Conservation (phyloP, 2,113 vertebrate genomes). For the Symphodus melops region DNA sequence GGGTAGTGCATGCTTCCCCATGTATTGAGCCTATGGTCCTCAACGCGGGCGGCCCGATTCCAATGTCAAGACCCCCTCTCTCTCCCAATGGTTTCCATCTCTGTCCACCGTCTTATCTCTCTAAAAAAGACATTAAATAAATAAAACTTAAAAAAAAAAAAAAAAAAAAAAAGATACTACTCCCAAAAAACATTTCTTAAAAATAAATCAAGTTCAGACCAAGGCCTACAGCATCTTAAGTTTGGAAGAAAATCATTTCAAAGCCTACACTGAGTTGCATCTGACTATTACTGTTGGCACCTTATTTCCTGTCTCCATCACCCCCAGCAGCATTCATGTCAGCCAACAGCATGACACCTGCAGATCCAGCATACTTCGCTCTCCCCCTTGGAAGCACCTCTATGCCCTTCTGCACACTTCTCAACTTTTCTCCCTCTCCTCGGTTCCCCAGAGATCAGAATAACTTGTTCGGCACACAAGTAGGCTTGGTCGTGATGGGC, state of each 20-base stretch:
- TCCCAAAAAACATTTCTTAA: not conserved
- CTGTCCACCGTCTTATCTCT: too few relatives aligned
- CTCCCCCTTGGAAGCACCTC: slow-evolving; percentile 20
- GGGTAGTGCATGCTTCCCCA: too few relatives aligned
- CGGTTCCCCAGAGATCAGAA: slow-evolving; percentile 49
- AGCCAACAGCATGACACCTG: slow-evolving; percentile 24
- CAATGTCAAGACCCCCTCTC: too few relatives aligned
- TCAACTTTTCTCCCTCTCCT: slow-evolving; percentile 25
- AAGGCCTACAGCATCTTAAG: not conserved
- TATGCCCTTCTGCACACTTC: slow-evolving; percentile 27
- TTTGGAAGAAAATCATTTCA: slow-evolving; percentile 1
- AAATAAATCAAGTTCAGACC: slow-evolving; percentile 10
- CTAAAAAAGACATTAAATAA: too few relatives aligned
- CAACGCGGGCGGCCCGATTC: too few relatives aligned
- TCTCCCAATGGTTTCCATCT: too few relatives aligned
- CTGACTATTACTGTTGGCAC: slow-evolving; percentile 14
- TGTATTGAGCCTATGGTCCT: too few relatives aligned
- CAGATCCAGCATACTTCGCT: slow-evolving; percentile 23
- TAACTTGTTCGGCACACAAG: slow-evolving; percentile 56
- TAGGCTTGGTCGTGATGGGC: slow-evolving; percentile 47
- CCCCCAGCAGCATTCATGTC: slow-evolving; percentile 29
- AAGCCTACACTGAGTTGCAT: slow-evolving; percentile 22
- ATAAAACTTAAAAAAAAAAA: too few relatives aligned
- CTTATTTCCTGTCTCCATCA: not conserved
- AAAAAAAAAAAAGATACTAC: too few relatives aligned